Conservation (phyloP, 1,140 invertebrate genomes). For the Lepidurus couesii region DNA sequence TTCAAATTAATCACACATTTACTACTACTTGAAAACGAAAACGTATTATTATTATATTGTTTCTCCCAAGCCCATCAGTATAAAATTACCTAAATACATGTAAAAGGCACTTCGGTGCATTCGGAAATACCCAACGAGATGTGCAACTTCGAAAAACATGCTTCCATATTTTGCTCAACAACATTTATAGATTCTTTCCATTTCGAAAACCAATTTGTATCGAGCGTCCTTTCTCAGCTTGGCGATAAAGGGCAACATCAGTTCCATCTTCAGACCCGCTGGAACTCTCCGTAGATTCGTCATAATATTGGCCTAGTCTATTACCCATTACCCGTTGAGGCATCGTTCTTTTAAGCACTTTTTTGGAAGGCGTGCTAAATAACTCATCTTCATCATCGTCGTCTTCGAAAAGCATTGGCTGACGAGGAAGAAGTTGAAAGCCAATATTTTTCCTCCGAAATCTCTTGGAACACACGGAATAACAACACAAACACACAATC, state of each 20-base stretch:
- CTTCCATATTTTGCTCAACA: background rate
- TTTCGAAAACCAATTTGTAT: conserved; percentile 4
- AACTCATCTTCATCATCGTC: background rate
- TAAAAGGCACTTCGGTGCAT: conserved; percentile 21
- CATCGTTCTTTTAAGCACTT: background rate
- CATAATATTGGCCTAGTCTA: background rate
- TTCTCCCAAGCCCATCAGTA: background rate
- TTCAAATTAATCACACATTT: too few relatives aligned
- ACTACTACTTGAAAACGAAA: too few relatives aligned
- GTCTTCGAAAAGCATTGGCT: background rate
- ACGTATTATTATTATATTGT: background rate
- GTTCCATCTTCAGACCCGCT: conserved; percentile 1
- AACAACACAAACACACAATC: conserved; percentile 27
- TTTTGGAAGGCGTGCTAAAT: conserved; percentile 2
- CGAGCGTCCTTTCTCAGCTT: background rate
- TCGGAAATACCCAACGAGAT: background rate
- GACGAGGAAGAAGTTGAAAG: conserved; percentile 30
- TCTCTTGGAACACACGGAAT: conserved; percentile 26
- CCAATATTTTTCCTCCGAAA: conserved; percentile 8
- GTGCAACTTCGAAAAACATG: background rate
- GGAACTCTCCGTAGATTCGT: background rate
- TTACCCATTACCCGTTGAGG: background rate
- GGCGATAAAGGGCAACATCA: background rate
- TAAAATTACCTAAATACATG: background rate
- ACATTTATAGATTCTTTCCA: background rate